These are phyloP conservation scores for Botrylloides violaceus DNA, from an alignment of 23 tunicate genomes.

Conservation along the genomic window DNA sequence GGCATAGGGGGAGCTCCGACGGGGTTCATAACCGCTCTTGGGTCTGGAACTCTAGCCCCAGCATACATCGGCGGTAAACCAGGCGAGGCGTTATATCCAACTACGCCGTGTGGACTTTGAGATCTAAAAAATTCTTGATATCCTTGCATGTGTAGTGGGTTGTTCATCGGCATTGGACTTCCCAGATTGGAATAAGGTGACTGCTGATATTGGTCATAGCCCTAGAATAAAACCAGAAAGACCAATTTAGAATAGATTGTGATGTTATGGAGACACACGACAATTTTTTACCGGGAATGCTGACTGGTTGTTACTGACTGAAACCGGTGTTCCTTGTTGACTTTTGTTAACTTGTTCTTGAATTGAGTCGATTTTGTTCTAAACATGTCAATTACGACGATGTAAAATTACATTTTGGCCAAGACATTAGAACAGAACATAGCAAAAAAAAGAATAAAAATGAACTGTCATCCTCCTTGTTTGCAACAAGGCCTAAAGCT, in stretches of 20 bases:
- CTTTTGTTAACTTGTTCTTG: slow-evolving; percentile 9
- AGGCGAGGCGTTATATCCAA: background rate
- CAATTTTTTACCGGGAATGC: background rate
- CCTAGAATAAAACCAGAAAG: background rate
- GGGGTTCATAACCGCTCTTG: background rate
- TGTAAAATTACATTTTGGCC: too few species aligned
- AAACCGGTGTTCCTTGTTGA: slow-evolving; percentile 4
- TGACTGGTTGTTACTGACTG: background rate
- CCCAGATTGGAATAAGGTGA: background rate
- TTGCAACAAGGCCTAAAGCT: too few species aligned
- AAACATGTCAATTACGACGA: too few species aligned
- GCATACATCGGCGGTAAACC: background rate
- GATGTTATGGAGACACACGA: background rate
- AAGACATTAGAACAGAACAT: too few species aligned
- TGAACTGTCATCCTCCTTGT: too few species aligned
- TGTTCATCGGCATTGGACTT: background rate
- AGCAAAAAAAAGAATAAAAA: too few species aligned
- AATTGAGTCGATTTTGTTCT: background rate
- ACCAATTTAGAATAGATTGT: background rate
- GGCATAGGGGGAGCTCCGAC: background rate
- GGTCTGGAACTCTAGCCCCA: background rate
- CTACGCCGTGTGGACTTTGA: background rate
- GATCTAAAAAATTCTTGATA: background rate
- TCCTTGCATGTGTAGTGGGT: background rate
- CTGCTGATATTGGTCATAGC: background rate